Conservation (phyloP, 2,888 invertebrate genomes). For the Sminthurinus aureus region DNA sequence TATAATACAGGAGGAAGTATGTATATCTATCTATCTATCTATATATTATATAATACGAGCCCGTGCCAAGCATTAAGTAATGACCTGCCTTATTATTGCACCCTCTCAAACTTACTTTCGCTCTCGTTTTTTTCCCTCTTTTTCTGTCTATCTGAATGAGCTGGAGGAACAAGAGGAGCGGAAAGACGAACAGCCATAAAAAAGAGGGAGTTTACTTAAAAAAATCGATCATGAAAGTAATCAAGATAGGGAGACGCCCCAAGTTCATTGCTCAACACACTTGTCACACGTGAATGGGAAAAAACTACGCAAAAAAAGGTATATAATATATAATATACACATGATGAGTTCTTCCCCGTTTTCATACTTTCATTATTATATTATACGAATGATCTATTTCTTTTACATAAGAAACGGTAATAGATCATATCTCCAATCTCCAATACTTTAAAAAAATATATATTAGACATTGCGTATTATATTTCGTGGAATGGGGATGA, state of each 20-base stretch:
- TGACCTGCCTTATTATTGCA: constrained; percentile 32
- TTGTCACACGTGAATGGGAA: constrained; percentile 49
- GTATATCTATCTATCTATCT: background rate
- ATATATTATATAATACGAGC: background rate
- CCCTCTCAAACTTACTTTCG: constrained; percentile 21
- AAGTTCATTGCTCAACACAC: constrained; percentile 52
- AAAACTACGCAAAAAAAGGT: background rate
- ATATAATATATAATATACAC: background rate
- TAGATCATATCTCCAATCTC: too few relatives aligned
- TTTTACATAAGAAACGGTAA: too few relatives aligned
- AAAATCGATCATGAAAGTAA: constrained; percentile 55
- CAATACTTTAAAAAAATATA: too few relatives aligned
- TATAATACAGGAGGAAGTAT: background rate
- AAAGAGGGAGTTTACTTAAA: constrained; percentile 48
- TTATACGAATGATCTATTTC: too few relatives aligned
- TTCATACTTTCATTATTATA: too few relatives aligned
- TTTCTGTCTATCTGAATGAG: background rate
- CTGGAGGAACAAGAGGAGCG: background rate
- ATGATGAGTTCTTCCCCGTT: background rate
- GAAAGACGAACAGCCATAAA: constrained; percentile 37
- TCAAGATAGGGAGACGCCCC: constrained; percentile 46
- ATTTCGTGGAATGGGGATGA: too few relatives aligned
- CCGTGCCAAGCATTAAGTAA: constrained; percentile 12
- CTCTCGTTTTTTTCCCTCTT: background rate
- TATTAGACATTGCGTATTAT: too few relatives aligned